Evolutionary conservation across 2,888 invertebrate genomes (phyloP).

Genomic region (Trissonchulus latispiculum): DNA sequence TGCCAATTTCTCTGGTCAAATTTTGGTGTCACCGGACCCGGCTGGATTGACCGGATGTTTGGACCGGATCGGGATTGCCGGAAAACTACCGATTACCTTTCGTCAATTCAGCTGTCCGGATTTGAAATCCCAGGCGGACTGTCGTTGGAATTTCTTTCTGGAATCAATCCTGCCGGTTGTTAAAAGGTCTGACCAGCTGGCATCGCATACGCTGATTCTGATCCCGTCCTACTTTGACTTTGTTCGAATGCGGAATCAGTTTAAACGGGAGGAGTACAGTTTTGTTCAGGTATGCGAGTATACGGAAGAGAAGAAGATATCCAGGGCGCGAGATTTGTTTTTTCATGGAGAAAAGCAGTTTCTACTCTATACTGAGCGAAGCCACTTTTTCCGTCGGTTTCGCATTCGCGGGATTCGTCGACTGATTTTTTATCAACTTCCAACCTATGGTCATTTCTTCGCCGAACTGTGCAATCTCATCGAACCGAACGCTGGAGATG

Average conservation of each 20-base stretch:
- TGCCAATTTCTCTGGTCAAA: slow-evolving; percentile 34
- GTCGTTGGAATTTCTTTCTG: slow-evolving; percentile 70
- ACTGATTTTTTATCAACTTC: slow-evolving; percentile 85
- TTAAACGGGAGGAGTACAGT: slow-evolving; percentile 67
- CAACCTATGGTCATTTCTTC: slow-evolving; percentile 80
- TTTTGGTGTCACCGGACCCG: background rate
- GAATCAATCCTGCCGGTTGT: slow-evolving; percentile 40
- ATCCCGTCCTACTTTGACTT: slow-evolving; percentile 93
- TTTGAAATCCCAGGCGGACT: slow-evolving; percentile 58
- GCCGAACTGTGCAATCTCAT: slow-evolving; percentile 78
- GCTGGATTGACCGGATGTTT: background rate
- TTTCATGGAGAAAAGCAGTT: slow-evolving; percentile 80
- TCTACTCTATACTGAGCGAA: slow-evolving; percentile 82
- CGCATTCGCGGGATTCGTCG: slow-evolving; percentile 68
- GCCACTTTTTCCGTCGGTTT: slow-evolving; percentile 65
- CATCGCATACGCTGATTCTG: slow-evolving; percentile 67
- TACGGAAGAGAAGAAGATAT: slow-evolving; percentile 52
- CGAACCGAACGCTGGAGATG: background rate
- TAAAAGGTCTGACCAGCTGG: background rate
- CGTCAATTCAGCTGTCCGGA: slow-evolving; percentile 58
- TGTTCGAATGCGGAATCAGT: slow-evolving; percentile 75
- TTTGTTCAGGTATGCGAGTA: slow-evolving; percentile 61
- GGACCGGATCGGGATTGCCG: background rate
- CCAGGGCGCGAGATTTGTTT: slow-evolving; percentile 81
- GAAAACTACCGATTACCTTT: slow-evolving; percentile 53